Conservation (phyloP, 2,888 invertebrate species). For the Ellobium chinense region DNA sequence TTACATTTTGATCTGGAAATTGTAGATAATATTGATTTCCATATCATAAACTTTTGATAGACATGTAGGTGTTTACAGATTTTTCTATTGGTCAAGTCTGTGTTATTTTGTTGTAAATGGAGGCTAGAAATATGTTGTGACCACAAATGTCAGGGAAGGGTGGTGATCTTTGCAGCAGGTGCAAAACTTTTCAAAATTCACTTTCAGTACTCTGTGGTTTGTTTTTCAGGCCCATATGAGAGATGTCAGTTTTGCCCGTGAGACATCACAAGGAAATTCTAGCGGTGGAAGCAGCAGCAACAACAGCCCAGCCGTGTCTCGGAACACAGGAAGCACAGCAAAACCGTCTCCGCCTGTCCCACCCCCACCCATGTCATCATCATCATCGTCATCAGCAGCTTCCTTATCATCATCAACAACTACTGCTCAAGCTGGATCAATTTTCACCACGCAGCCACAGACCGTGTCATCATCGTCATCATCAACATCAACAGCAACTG, state of each 20-base stretch:
- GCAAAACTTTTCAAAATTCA: too few species aligned
- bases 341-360: background rate
- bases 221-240: conserved; percentile 34
- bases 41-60: too few species aligned
- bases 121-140: too few species aligned
- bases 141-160: too few species aligned
- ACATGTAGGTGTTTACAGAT: too few species aligned
- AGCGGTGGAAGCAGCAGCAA: background rate
- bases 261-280: background rate
- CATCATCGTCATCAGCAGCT: background rate
- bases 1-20: too few species aligned
- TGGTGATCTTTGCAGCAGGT: too few species aligned
- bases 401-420: background rate
- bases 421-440: background rate
- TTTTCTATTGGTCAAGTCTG: too few species aligned
- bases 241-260: conserved; percentile 8
- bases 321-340: background rate
- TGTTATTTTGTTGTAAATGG: too few species aligned
- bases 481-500: background rate
- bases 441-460: background rate
- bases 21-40: too few species aligned
- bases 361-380: too few species aligned
- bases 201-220: background rate
- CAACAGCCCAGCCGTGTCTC: background rate
- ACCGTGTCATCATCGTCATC: background rate